These are phyloP conservation scores for Acrossocheilus wenchowensis DNA, from an alignment of 2,797 vertebrate genomes.

Conservation along the genomic window DNA sequence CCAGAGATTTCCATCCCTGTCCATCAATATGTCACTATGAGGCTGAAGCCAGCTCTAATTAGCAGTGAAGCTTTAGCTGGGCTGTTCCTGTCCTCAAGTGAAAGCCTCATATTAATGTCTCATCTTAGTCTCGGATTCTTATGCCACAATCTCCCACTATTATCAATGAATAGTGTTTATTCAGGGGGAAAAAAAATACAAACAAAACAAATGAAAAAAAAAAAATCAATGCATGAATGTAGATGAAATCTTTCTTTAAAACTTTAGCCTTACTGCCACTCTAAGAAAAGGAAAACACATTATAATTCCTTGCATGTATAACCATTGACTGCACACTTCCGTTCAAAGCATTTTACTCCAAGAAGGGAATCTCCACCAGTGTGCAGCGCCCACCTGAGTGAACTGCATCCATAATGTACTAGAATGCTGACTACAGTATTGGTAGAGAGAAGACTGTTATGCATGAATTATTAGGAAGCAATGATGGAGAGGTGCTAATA, in stretches of 20 bases:
- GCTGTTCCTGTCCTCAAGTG: conserved; percentile 12
- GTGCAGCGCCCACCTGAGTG: too few relatives aligned
- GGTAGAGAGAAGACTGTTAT: background rate
- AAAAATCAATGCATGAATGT: background rate
- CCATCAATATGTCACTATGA: conserved; percentile 27
- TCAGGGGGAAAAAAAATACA: background rate
- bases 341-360: background rate
- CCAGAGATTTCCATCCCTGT: conserved; percentile 29
- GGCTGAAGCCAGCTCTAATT: conserved; percentile 30
- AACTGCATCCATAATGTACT: background rate
- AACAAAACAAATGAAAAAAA: background rate
- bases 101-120: conserved; percentile 27
- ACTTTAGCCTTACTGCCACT: background rate
- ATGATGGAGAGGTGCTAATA: background rate
- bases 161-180: background rate
- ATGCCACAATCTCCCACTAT: background rate
- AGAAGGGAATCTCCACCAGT: background rate
- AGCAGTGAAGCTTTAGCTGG: conserved; percentile 18
- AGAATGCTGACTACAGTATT: background rate
- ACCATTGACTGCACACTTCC: background rate
- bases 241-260: background rate
- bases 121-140: background rate
- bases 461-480: background rate
- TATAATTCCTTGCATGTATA: background rate
- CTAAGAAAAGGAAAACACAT: background rate